These are phyloP conservation scores for Dermolepida albohirtum DNA, from an alignment of 2,888 invertebrate genomes.

Conservation along the genomic window DNA sequence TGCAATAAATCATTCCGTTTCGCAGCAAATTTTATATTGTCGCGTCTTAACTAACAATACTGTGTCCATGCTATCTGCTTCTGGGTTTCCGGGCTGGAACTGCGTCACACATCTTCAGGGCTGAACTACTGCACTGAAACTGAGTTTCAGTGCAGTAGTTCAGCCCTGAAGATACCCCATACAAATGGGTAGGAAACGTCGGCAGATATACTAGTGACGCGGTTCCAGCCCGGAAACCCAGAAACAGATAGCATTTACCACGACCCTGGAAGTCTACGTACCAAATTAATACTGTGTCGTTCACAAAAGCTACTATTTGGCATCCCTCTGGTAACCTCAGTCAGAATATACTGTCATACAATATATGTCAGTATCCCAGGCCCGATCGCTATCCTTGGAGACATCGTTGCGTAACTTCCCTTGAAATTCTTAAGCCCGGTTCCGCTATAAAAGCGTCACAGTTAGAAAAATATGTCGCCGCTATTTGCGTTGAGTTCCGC, in stretches of 20 bases:
- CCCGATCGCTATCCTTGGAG: slow-evolving; percentile 43
- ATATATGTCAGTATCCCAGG: slow-evolving; percentile 15
- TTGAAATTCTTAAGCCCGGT: background rate
- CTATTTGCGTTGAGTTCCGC: slow-evolving; percentile 27
- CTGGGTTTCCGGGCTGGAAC: too few relatives aligned
- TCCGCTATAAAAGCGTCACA: slow-evolving; percentile 22
- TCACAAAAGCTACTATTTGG: slow-evolving; percentile 41
- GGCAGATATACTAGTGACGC: too few relatives aligned
- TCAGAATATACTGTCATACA: slow-evolving; percentile 24
- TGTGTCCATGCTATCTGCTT: too few relatives aligned
- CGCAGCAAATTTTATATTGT: slow-evolving; percentile 12
- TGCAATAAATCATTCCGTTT: slow-evolving; percentile 13
- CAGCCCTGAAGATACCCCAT: too few relatives aligned
- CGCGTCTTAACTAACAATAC: background rate
- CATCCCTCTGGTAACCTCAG: slow-evolving; percentile 18
- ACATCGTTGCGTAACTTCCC: slow-evolving; percentile 29
- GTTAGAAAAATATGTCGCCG: slow-evolving; percentile 17
- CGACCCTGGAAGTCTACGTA: too few relatives aligned
- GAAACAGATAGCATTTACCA: too few relatives aligned
- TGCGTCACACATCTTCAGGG: too few relatives aligned
- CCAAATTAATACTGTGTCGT: slow-evolving; percentile 41
- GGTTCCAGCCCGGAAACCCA: too few relatives aligned
- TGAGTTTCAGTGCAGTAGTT: too few relatives aligned
- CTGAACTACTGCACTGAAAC: too few relatives aligned
- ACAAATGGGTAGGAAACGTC: too few relatives aligned